Percentiles rank a stretch among this genome's conserved stretches.
Conservation (phyloP, 2,113 vertebrate species). For the Cyanoderma ruficeps region DNA sequence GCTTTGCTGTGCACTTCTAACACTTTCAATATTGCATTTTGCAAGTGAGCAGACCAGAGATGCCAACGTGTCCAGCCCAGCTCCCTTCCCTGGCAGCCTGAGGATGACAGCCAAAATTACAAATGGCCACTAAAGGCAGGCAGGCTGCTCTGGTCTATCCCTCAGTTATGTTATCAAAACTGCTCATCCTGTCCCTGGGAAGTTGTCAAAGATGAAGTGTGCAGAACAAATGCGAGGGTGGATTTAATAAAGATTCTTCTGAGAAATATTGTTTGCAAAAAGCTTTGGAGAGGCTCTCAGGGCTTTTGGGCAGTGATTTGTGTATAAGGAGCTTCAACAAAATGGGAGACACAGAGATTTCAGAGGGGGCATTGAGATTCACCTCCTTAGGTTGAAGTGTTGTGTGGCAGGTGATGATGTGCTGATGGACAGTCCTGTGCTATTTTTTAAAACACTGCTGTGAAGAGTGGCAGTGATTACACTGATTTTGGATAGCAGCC, state of each 20-base stretch:
- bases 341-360: neutral
- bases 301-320: neutral
- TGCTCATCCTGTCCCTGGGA: neutral
- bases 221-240: neutral
- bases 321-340: neutral
- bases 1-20: neutral
- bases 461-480: neutral
- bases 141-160: neutral
- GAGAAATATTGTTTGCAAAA: neutral
- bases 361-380: neutral
- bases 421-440: neutral
- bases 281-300: neutral
- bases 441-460: neutral
- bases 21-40: neutral
- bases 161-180: neutral
- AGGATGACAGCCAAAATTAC: neutral
- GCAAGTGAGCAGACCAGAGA: neutral
- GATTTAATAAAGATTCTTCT: neutral
- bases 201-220: neutral
- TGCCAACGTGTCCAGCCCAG: neutral
- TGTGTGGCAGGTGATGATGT: neutral
- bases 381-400: neutral
- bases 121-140: neutral
- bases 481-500: neutral
- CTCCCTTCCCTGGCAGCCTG: neutral